phyloP scores from a whole-genome alignment of 2,113 vertebrate genomes.

The Ciconia maguari region DNA sequence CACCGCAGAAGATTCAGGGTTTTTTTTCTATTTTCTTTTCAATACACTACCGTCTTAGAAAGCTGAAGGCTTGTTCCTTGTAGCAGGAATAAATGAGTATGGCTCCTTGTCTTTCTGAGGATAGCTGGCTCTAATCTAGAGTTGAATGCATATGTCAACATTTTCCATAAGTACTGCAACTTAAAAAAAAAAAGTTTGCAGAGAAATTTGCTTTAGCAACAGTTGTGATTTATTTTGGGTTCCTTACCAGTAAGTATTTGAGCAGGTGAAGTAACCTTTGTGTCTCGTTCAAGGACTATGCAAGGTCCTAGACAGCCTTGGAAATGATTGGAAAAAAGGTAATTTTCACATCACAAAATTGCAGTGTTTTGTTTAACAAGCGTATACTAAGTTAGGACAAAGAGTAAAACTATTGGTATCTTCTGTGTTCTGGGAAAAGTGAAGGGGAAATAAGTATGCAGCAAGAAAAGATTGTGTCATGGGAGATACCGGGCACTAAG shows the following conservation, averaged over 20 bases:
- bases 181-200: neutral
- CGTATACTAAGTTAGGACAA: neutral
- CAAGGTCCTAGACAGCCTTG: neutral
- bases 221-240: neutral
- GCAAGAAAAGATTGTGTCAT: neutral
- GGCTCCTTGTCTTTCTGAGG: neutral
- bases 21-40: neutral
- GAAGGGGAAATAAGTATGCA: neutral
- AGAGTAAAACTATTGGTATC: neutral
- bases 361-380: neutral
- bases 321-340: neutral
- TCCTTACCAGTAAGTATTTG: neutral
- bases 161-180: neutral
- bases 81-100: neutral
- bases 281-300: neutral
- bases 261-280: neutral
- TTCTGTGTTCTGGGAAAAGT: neutral
- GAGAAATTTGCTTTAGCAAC: neutral
- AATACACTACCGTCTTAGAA: neutral
- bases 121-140: neutral
- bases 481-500: neutral
- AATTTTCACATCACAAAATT: neutral
- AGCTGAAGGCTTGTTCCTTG: neutral
- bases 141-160: neutral
- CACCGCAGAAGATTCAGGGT: neutral